phyloP scores from a whole-genome alignment of 2,113 vertebrate genomes.

The Tragelaphus imberbis region DNA sequence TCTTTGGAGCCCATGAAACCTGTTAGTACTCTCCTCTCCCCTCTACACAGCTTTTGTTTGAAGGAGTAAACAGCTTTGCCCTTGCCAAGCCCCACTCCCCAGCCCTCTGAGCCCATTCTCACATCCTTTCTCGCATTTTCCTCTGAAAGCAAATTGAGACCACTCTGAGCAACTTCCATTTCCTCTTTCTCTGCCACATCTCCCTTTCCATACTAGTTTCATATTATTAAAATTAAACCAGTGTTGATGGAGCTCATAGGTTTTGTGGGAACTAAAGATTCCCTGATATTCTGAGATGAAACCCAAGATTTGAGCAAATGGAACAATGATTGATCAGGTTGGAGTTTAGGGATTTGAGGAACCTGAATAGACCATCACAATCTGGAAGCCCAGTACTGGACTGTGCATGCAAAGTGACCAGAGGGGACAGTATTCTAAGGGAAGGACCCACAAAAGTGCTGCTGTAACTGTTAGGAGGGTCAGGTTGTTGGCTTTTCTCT shows the following conservation, averaged over 20 bases:
- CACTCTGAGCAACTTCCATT: not conserved
- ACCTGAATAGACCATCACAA: not conserved
- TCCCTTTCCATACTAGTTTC: not conserved
- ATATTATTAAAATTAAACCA: not conserved
- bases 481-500: not conserved
- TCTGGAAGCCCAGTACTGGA: not conserved
- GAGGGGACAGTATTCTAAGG: not conserved
- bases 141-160: not conserved
- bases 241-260: not conserved
- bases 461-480: not conserved
- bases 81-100: not conserved
- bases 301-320: slow-evolving; percentile 4
- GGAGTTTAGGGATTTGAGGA: not conserved
- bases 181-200: not conserved
- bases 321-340: not conserved
- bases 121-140: not conserved
- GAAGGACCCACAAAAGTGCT: not conserved
- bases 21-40: not conserved
- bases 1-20: not conserved
- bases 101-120: not conserved
- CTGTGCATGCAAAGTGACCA: not conserved
- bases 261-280: not conserved
- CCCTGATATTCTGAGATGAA: not conserved
- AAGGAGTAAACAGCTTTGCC: not conserved
- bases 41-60: not conserved